Evolutionary conservation across 2,113 vertebrate genomes (phyloP).

Genomic region (Miniopterus natalensis): DNA sequence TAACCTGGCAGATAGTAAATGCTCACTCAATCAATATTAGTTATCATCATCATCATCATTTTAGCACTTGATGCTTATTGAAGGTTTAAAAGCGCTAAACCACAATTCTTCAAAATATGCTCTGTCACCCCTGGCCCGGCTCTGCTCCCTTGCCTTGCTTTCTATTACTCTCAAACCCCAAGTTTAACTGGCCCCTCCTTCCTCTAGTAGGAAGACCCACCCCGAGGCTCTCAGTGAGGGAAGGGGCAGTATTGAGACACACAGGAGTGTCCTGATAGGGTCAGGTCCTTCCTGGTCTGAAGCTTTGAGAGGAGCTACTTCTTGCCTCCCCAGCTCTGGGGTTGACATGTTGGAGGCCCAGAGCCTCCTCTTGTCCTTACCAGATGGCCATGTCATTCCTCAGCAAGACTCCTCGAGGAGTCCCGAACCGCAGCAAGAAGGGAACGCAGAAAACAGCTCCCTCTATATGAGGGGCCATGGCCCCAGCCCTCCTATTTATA

Average conservation of each 20-base stretch:
- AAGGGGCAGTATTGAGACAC: fast-evolving
- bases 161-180: background rate
- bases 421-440: background rate
- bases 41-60: background rate
- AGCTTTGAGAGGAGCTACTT: background rate
- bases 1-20: background rate
- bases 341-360: background rate
- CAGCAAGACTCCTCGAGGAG: background rate
- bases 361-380: background rate
- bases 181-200: background rate
- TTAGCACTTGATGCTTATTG: background rate
- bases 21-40: background rate
- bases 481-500: background rate
- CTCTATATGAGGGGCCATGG: background rate
- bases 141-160: background rate
- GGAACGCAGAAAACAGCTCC: background rate
- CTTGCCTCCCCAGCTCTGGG: background rate
- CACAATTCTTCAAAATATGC: background rate
- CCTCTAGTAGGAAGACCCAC: background rate
- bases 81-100: background rate
- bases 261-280: background rate
- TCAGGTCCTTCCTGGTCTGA: background rate
- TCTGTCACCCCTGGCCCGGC: background rate
- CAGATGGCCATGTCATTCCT: background rate
- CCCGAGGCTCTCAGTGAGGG: background rate